A percentile compares a stretch with the other conserved stretches of the same genome.
Evolutionary conservation across 2,888 invertebrate species (phyloP).

Genomic region (Nephrotoma appendiculata): DNA sequence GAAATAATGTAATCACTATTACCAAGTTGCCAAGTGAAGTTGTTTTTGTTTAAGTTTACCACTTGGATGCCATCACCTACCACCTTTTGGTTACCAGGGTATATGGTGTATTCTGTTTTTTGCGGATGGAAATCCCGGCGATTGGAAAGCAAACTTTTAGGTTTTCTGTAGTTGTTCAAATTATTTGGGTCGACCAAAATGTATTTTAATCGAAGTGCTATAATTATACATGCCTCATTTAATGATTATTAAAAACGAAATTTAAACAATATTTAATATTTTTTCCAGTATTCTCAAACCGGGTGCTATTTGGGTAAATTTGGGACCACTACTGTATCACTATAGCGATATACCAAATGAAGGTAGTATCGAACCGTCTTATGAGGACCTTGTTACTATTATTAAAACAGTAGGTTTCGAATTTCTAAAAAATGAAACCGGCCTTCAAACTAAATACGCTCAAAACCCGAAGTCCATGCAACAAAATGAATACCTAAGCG

Average conservation of each 20-base stretch:
- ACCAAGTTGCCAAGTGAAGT: no score
- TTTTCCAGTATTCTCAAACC: slow-evolving; percentile 57
- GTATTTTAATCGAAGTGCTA: not conserved
- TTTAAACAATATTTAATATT: not conserved
- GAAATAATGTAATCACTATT: no score
- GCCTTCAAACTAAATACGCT: slow-evolving; percentile 75
- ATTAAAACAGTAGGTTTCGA: slow-evolving; percentile 71
- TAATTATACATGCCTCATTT: not conserved
- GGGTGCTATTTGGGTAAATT: slow-evolving; percentile 78
- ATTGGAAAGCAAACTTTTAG: no score
- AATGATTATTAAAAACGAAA: no score
- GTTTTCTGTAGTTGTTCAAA: no score
- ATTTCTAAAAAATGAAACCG: slow-evolving; percentile 61
- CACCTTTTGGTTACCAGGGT: no score
- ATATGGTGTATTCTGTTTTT: no score
- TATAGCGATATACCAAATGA: slow-evolving; percentile 78
- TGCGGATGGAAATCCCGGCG: no score
- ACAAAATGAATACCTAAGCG: slow-evolving; percentile 80
- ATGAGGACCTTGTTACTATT: slow-evolving; percentile 63
- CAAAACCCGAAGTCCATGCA: slow-evolving; percentile 89
- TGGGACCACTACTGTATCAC: slow-evolving; percentile 86
- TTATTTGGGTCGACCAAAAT: no score
- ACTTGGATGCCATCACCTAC: no score
- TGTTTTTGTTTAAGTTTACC: no score
- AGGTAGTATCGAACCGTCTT: slow-evolving; percentile 86